These are phyloP conservation scores for Semotilus atromaculatus DNA, from an alignment of 2,797 vertebrate genomes.

Conservation along the genomic window DNA sequence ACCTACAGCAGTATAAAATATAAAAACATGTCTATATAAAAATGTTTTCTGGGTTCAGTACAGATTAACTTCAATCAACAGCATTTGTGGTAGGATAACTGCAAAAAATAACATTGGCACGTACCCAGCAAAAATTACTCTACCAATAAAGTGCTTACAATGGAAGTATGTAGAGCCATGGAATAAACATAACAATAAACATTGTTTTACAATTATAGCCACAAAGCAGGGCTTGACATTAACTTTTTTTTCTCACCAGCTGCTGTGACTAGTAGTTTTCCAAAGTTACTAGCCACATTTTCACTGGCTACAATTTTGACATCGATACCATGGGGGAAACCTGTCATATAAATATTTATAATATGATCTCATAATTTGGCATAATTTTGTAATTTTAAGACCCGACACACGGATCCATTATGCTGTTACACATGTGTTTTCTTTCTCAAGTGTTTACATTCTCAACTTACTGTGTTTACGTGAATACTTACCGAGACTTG, in stretches of 20 bases:
- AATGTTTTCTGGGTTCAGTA: neutral
- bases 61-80: neutral
- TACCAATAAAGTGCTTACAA: neutral
- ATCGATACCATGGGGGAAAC: neutral
- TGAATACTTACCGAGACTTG: no score
- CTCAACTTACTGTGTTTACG: no score
- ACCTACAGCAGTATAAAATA: neutral
- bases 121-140: neutral
- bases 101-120: neutral
- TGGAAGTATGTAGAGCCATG: neutral
- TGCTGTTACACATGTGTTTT: no score
- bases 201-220: conserved; percentile 1
- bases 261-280: neutral
- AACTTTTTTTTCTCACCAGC: neutral
- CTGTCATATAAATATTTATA: neutral
- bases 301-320: neutral
- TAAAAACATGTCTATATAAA: neutral
- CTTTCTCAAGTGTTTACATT: no score
- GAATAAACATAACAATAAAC: neutral
- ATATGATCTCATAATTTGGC: neutral
- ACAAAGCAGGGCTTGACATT: neutral
- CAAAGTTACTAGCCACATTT: neutral
- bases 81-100: neutral
- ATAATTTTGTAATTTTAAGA: neutral
- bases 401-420: no score